phyloP scores from a whole-genome alignment of 2,797 vertebrate genomes.

The Artibeus jamaicensis region DNA sequence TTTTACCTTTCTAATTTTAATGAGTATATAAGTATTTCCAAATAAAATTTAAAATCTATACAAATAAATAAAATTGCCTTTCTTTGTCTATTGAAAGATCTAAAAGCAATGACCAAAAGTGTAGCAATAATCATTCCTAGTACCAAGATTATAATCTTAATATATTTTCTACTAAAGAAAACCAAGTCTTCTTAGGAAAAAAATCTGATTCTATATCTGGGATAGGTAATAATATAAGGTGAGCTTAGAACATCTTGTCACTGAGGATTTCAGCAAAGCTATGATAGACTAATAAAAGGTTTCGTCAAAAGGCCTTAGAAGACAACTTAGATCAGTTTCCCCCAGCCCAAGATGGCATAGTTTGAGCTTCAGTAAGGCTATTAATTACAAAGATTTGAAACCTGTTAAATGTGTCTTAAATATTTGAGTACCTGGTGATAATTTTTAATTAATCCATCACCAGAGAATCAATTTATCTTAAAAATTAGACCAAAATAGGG shows the following conservation, averaged over 20 bases:
- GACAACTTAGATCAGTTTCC: background rate
- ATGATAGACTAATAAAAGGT: background rate
- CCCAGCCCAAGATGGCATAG: background rate
- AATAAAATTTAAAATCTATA: background rate
- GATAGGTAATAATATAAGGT: background rate
- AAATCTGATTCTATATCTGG: background rate
- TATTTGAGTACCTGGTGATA: background rate
- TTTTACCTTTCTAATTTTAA: background rate
- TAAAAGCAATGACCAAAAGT: background rate
- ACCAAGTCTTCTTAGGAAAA: background rate
- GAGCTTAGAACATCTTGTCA: background rate
- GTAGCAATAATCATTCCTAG: background rate
- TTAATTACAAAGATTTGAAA: background rate
- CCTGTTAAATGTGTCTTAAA: background rate
- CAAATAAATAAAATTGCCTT: background rate
- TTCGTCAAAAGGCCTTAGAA: background rate
- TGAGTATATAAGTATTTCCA: constrained; percentile 18
- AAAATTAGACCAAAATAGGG: background rate
- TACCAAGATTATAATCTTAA: background rate
- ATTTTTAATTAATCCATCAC: background rate
- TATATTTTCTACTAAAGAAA: constrained; percentile 6
- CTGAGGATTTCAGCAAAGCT: background rate
- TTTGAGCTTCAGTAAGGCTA: background rate
- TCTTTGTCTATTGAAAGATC: background rate
- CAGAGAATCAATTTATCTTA: constrained; percentile 2